Percentiles rank a stretch among this genome's conserved stretches.
Conservation (phyloP, 1,140 invertebrate genomes). For the Leptinotarsa texana region DNA sequence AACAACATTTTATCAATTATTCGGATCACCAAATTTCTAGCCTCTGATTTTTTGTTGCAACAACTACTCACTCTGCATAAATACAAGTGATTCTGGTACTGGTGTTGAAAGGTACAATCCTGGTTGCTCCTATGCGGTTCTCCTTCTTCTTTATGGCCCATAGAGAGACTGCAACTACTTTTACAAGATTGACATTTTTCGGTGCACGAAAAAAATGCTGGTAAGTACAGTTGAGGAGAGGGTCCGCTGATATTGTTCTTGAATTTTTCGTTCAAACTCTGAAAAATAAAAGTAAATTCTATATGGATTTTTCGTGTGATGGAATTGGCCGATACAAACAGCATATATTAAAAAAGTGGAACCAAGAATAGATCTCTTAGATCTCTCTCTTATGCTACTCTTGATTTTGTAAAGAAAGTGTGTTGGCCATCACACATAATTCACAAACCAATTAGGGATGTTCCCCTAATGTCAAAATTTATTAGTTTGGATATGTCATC, state of each 20-base stretch:
- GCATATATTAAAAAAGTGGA: too few species aligned
- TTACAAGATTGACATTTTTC: constrained; percentile 74
- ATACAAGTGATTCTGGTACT: constrained; percentile 78
- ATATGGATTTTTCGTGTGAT: too few species aligned
- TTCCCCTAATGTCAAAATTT: too few species aligned
- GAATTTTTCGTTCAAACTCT: constrained; percentile 79
- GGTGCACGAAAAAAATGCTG: constrained; percentile 81
- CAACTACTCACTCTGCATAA: constrained; percentile 64
- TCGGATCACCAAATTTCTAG: background rate
- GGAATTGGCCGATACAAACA: too few species aligned
- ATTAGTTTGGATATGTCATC: too few species aligned
- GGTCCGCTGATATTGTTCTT: constrained; percentile 69
- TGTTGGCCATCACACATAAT: too few species aligned
- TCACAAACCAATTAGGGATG: too few species aligned
- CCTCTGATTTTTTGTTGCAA: background rate
- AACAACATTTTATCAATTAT: background rate
- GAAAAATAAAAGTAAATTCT: constrained; percentile 1
- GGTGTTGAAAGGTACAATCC: constrained; percentile 73
- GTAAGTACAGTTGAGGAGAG: constrained; percentile 70
- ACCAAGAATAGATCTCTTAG: too few species aligned
- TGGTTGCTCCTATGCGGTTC: constrained; percentile 62
- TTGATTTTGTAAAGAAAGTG: too few species aligned
- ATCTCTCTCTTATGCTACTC: too few species aligned
- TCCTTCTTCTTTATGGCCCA: constrained; percentile 77
- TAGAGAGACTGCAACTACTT: constrained; percentile 70